Base-by-base conservation (phyloP, 2,113 vertebrate genomes). In the Rhineura floridana region DNA sequence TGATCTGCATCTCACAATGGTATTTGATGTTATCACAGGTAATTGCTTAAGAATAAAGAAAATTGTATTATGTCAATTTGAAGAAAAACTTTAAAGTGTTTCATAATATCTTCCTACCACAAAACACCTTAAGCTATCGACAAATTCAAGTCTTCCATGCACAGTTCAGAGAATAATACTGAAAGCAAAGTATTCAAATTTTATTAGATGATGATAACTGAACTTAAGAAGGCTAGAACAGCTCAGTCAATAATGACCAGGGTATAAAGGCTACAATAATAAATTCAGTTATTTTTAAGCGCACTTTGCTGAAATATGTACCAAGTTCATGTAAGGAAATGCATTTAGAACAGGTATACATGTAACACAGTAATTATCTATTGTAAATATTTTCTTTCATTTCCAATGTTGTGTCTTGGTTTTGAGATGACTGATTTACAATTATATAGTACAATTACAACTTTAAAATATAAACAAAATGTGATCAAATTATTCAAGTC, bases 11-110 rank as follows among this genome's bases (percentile, higher is more conserved):
- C 99, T 97, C 90, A 99, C 98, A 42, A 99, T 99, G 11, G 98
- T 99, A 95, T 98, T 99, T 30, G 98, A 99, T 1, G 99, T 99
- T 97, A 99, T 99, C 86, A 99, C 98, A 0, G 99, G 98, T 83
- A 99, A 95, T 96, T 99, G 98, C 99, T 99, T 90, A 92, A 90
- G 93, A 86, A 78, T 10, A 88, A 91, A 93, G 84, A 78, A 92
- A 75, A 25, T 3, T 91, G 81, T 75, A 85, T 85, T 36, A 90
- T 76, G 82, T 10, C 19, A 5, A 44, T 70, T 82, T 52, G 23
- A 33, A 12, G 81, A 90, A 91, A 82, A 10, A 19, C 9, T 6
- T 86, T 50, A 21, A 87, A 87, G 88, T 84, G 3, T 65, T 84
- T 91, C 0, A 0, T 48, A 77, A 65, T 78, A 36, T 46, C 8